Evolutionary conservation across 2,113 vertebrate species (phyloP).

Genomic region (Diglossa brunneiventris): DNA sequence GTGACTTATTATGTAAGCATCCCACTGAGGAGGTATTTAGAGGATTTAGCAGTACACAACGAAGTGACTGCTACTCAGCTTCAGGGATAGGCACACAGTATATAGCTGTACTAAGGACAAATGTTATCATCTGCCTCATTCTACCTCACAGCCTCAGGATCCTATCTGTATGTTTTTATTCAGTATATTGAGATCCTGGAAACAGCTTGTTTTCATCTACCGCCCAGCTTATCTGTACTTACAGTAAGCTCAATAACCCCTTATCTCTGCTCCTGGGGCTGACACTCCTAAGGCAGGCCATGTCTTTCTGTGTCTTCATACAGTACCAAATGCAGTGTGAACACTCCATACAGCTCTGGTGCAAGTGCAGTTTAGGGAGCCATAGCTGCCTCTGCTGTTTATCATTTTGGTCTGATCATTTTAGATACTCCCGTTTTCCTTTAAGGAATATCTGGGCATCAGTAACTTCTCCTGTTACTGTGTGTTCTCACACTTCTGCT

Average conservation of each 20-base stretch:
- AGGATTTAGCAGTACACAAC: neutral
- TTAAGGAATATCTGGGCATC: neutral
- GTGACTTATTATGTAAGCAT: neutral
- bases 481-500: neutral
- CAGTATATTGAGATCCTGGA: neutral
- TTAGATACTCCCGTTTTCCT: neutral
- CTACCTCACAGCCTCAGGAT: neutral
- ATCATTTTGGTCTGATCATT: neutral
- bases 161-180: neutral
- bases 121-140: neutral
- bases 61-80: neutral
- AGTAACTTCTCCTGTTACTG: neutral
- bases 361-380: neutral
- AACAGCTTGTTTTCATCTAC: neutral
- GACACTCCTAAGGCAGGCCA: neutral
- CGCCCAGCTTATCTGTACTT: neutral
- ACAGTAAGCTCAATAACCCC: neutral
- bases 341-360: neutral
- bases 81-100: neutral
- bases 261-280: neutral
- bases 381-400: neutral
- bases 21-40: neutral
- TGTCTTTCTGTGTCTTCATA: neutral
- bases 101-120: neutral
- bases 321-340: neutral